Evolutionary conservation across 2,797 vertebrate species (phyloP).

Genomic region (Neosilurus hyrtlii): DNA sequence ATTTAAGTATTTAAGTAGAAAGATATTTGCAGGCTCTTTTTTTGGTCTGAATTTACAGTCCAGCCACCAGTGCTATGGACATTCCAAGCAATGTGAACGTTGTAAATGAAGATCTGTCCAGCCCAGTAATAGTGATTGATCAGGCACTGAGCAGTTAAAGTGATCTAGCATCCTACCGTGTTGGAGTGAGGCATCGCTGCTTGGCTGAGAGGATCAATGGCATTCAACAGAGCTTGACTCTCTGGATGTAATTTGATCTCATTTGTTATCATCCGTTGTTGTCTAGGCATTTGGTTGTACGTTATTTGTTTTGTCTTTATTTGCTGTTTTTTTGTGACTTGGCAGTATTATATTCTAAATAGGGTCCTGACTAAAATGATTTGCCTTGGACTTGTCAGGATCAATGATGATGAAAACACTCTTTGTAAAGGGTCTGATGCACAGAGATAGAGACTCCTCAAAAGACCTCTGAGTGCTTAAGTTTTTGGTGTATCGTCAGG

Average conservation of each 20-base stretch:
- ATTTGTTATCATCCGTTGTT: conserved; percentile 25
- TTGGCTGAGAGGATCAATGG: conserved; percentile 34
- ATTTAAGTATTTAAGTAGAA: not conserved
- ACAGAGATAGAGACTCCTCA: not conserved
- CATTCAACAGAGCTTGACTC: conserved; percentile 31
- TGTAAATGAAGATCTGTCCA: conserved; percentile 30
- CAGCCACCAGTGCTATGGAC: conserved; percentile 29
- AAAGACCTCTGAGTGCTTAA: not conserved
- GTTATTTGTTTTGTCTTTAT: conserved; percentile 1
- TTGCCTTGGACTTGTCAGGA: not conserved
- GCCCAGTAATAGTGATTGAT: conserved; percentile 47
- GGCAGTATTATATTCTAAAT: not conserved
- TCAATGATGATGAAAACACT: not conserved
- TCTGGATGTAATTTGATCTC: conserved; percentile 10
- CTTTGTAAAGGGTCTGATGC: not conserved
- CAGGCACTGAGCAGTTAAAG: conserved; percentile 29
- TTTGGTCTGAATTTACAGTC: not conserved
- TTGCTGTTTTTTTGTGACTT: not conserved
- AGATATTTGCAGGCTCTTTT: not conserved
- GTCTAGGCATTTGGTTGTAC: conserved; percentile 18
- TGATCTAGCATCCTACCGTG: conserved; percentile 16
- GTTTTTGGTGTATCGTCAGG: not conserved
- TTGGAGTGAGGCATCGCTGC: conserved; percentile 13
- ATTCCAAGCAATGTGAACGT: conserved; percentile 20
- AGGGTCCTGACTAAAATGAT: not conserved